Evolutionary conservation across 37 sponge, comb jelly and placozoan species (phyloP), one percentile per base, ranked within the genome.

Genomic region (Diacarnus erythraeanus): DNA sequence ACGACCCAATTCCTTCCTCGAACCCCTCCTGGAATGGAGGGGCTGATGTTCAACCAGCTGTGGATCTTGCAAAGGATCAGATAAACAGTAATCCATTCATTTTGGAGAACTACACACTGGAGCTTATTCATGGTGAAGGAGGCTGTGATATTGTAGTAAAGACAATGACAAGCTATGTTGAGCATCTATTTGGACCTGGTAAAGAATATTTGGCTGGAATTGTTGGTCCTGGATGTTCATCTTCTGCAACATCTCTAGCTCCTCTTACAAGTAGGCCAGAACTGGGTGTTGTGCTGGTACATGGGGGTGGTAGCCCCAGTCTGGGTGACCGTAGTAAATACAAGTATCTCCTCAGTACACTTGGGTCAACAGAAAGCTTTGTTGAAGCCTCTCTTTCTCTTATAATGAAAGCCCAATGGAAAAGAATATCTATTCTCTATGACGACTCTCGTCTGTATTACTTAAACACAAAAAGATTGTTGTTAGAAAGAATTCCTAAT

Each of bases 181-280:
- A 29, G 2, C 22, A 42, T 71, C 12, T 29, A 12, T 34, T 47
- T 67, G 36, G 8, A 1, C 21, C 4, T 8, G 38, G 42, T 2
- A 54, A 27, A 31, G 10, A 43, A 74, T n/a, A n/a, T n/a, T n/a
- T n/a, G n/a, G 59, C 33, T 17, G 84, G 84, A 20, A 76, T 76
- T 10, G 42, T 84, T 21, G 84, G 84, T 10, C 84, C 84, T 5
- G 69, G 69, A 18, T 84, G 84, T 44, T 84, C 84, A 0, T 22
- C 40, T 12, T 75, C 84, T 0, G 34, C 70, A 23, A 12, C 27
- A 47, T 12, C 42, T 27, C 29, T 84, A 1, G 21, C 69, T 29
- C 23, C 58, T 2, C 33, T 77, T 3, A 22, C 36, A 37, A 34
- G 15, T 8, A n/a, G 30, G 3, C 39, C 56, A 2, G 77, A 76